Evolutionary conservation across 2,797 vertebrate genomes (phyloP).

Genomic region (Arnoldichthys spilopterus): DNA sequence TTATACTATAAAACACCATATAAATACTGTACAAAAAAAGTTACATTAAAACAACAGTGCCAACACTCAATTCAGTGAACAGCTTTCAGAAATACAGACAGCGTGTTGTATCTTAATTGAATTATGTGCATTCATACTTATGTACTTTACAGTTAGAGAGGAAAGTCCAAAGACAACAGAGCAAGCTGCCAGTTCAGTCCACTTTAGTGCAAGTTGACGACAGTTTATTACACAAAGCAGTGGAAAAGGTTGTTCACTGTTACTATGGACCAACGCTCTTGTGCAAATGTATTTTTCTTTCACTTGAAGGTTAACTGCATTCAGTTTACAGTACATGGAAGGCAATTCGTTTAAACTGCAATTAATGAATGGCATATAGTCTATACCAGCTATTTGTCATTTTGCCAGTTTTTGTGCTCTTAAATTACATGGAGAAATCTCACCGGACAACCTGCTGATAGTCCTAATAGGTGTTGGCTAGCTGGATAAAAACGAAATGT

Average conservation of each 20-base stretch:
- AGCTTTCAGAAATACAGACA: not conserved
- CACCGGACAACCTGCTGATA: not conserved
- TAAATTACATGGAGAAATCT: not conserved
- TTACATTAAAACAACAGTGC: not conserved
- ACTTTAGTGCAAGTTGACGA: constrained; percentile 3
- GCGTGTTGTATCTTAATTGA: not conserved
- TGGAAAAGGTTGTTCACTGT: not conserved
- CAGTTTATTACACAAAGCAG: not conserved
- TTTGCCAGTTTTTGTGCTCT: not conserved
- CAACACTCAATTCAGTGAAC: not conserved
- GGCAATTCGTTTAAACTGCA: not conserved
- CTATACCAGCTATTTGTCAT: not conserved
- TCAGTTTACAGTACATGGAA: not conserved
- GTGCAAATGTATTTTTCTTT: not conserved
- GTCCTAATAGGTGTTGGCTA: not conserved
- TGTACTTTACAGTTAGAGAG: not conserved
- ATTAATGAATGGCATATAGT: not conserved
- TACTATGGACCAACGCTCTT: not conserved
- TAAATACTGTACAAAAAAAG: constrained; percentile 13
- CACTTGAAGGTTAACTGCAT: not conserved
- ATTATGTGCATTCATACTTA: not conserved
- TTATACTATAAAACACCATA: not conserved
- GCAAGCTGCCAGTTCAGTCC: constrained; percentile 15
- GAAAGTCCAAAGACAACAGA: not conserved
- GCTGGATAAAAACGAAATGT: not conserved